These are phyloP conservation scores for Acanthurus leucopareius DNA, from an alignment of 2,797 vertebrate genomes.

Conservation along the genomic window DNA sequence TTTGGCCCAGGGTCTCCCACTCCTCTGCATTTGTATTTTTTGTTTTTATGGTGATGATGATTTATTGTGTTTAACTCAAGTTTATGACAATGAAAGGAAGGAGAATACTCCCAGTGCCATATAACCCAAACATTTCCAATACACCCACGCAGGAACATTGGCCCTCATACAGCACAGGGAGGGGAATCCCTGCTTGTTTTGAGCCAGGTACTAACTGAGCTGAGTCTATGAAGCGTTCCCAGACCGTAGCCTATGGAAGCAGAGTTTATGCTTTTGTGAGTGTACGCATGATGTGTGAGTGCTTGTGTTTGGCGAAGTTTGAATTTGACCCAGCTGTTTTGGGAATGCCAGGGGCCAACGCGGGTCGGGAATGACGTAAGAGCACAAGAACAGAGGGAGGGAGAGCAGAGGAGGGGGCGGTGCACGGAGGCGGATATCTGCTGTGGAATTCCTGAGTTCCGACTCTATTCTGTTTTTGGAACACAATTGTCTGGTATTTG, in stretches of 20 bases:
- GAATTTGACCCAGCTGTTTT: slow-evolving; percentile 82
- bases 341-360: slow-evolving; percentile 74
- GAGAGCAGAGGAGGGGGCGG: neutral
- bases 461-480: slow-evolving; percentile 81
- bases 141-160: slow-evolving; percentile 61
- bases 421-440: slow-evolving; percentile 76
- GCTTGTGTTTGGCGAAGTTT: slow-evolving; percentile 73
- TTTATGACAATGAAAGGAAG: slow-evolving; percentile 75
- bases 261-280: neutral
- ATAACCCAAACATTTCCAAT: slow-evolving; percentile 66
- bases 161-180: slow-evolving; percentile 27
- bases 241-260: slow-evolving; percentile 38
- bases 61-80: neutral
- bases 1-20: slow-evolving; percentile 18
- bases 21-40: slow-evolving; percentile 26
- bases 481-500: slow-evolving; percentile 74
- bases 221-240: slow-evolving; percentile 54
- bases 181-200: slow-evolving; percentile 73
- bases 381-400: slow-evolving; percentile 49
- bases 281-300: slow-evolving; percentile 60
- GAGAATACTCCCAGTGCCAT: slow-evolving; percentile 52
- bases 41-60: neutral
- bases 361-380: slow-evolving; percentile 79
- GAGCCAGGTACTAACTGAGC: slow-evolving; percentile 76
- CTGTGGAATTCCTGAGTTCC: slow-evolving; percentile 80